A percentile compares a stretch with the other conserved stretches of the same genome.
These are phyloP conservation scores for Rhinogobio ventralis DNA, from an alignment of 2,797 vertebrate genomes.

Conservation along the genomic window DNA sequence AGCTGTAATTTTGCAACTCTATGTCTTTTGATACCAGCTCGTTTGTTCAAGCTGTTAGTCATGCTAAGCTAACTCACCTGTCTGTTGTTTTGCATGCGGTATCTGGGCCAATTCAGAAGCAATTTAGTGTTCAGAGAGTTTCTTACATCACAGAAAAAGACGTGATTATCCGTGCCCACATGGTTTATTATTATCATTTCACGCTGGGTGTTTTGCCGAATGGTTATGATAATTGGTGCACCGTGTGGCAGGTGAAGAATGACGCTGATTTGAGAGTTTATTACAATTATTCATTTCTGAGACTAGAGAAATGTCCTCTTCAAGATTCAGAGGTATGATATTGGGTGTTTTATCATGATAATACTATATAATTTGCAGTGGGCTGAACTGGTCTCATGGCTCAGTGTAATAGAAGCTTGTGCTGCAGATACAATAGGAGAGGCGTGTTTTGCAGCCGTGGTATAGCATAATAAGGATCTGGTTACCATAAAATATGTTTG, in stretches of 20 bases:
- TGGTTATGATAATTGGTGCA: constrained; percentile 43
- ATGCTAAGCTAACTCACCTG: constrained; percentile 42
- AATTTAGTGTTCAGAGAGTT: constrained; percentile 36
- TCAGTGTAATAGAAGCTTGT: constrained; percentile 27
- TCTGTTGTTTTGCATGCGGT: constrained; percentile 13
- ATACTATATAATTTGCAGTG: constrained; percentile 35
- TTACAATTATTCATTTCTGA: constrained; percentile 31
- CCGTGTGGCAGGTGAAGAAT: constrained; percentile 10
- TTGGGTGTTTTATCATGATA: constrained; percentile 26
- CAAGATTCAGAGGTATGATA: constrained; percentile 33
- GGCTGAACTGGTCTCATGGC: constrained; percentile 9
- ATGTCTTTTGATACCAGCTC: background rate
- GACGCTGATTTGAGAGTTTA: constrained; percentile 44
- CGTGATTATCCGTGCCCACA: constrained; percentile 36
- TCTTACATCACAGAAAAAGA: constrained; percentile 42
- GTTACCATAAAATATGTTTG: background rate
- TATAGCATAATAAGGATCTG: constrained; percentile 1
- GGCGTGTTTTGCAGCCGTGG: background rate
- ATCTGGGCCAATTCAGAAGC: constrained; percentile 30
- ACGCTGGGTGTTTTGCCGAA: constrained; percentile 46
- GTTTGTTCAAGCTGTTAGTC: background rate
- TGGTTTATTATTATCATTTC: constrained; percentile 50
- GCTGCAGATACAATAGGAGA: constrained; percentile 21
- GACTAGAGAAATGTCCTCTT: constrained; percentile 34
- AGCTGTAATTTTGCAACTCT: background rate